A percentile compares a stretch with the other conserved stretches of the same genome.
Evolutionary conservation across 1,140 invertebrate genomes (phyloP).

Genomic region (Lepidurus apus): DNA sequence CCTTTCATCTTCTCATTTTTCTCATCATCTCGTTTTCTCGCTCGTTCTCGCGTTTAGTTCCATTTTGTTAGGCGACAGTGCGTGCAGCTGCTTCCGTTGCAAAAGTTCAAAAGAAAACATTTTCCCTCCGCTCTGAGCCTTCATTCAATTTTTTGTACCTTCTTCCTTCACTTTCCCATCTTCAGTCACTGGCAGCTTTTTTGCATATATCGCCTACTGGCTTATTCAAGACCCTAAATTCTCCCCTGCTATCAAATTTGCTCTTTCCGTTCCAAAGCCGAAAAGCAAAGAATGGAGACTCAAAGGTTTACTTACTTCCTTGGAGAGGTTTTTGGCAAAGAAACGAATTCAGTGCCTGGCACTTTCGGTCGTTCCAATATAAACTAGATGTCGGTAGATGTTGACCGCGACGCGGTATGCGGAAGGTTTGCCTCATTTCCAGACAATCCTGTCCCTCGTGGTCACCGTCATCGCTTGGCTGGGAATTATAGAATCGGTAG

Average conservation of each 20-base stretch:
- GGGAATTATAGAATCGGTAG: conserved; percentile 56
- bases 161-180: too few species aligned
- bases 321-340: conserved; percentile 58
- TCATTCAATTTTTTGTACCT: too few species aligned
- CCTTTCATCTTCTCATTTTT: neutral
- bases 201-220: too few species aligned
- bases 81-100: neutral
- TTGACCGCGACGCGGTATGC: conserved; percentile 48
- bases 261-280: neutral
- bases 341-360: conserved; percentile 61
- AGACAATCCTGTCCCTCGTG: conserved; percentile 67
- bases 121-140: too few species aligned
- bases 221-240: too few species aligned
- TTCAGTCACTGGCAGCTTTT: too few species aligned
- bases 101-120: neutral
- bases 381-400: conserved; percentile 40
- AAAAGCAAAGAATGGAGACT: neutral
- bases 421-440: conserved; percentile 60
- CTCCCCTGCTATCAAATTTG: neutral
- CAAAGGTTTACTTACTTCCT: conserved; percentile 47
- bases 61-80: neutral
- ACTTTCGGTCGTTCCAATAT: conserved; percentile 70
- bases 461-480: conserved; percentile 73
- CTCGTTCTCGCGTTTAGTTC: neutral
- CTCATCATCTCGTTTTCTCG: neutral